Evolutionary conservation across 2,888 invertebrate genomes (phyloP), one percentile per base, ranked within the genome.

Genomic region (Heteromyza rotundicornis): DNA sequence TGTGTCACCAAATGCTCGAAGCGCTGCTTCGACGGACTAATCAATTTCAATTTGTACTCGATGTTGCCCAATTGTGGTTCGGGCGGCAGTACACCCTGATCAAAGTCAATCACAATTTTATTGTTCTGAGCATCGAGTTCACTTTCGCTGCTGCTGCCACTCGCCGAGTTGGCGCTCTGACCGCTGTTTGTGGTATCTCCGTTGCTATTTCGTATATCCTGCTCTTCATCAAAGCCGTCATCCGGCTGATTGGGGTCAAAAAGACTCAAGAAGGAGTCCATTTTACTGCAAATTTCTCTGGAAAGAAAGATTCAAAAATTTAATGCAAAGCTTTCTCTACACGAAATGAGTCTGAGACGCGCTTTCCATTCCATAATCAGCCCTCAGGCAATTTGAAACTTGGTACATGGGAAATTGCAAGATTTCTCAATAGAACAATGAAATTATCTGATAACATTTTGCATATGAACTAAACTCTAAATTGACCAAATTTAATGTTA

Each of bases 1-100:
- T 99, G 99, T 0, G 98, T 99, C 19, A 98, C 96, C 27, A 99
- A 86, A 84, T 98, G 98, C 82, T 99, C 96, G 76, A 96, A 92
- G 64, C 98, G 87, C 72, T 92, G 90, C 79, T 92, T 91, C 20
- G 96, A 92, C 0, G 97, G 95, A 81, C 92, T 93, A 7, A 98
- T 92, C 60, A 99, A 86, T 77, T 98, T 96, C 62, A 98, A 83
- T 85, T 98, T 98, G 83, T 98, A 98, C 84, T 98, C 98, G 27
- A 98, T 90, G 81, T 98, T 98, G 8, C 98, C 98, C 74, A 95
- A 89, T 79, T 96, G 92, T 0, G 96, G 94, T 80, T 96, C 96
- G 0, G 96, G 96, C 0, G 96, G 96, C 0, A 96, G 92, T 35
- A 95, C 84, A 24, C 87, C 86, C 66, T 86, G 85, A 66, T 87